Base-by-base conservation (phyloP, 2,113 vertebrate species). In the Bambusicola thoracicus region DNA sequence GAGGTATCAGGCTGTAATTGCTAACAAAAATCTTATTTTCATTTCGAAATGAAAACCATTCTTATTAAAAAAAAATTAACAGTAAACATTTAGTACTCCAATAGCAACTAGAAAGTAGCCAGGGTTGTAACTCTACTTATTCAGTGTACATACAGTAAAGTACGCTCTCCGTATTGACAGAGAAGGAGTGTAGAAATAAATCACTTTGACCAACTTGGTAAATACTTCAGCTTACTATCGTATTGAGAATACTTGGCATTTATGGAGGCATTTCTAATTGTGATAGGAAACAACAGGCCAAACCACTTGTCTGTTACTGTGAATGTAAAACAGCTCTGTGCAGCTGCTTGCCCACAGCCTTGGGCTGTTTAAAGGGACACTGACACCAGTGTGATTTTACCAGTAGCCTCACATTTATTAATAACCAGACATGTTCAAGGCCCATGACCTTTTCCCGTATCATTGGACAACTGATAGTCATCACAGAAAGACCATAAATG, bases 401-500 rank as follows among this genome's bases (percentile, higher is more conserved):
- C 34, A 68, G 36, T 27, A 86, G 46, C 11, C 10, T 65, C 61
- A 66, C 6, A 10, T 8, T 13, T 68, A 32, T 59, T 80, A 82
- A 34, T 29, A 75, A 85, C 51, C 17, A 89, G 38, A 63, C 34
- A 46, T 59, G 74, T 46, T 81, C 22, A 82, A 74, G 34, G 32
- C 6, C 29, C 66, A 40, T 18, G 61, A 78, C 55, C 62, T 43
- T 81, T 78, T 51, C 68, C 65, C 10, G 30, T 20, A 25, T 49
- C 61, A 86, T 24, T 24, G 34, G 11, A 49, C 11, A 94, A 90
- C 69, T 87, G 69, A 66, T 1, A 89, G 30, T 49, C 30, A 77
- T 44, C 82, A 90, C 24, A 95, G 68, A 81, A 94, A 79, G 46
- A 34, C 63, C 41, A 20, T 27, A 90, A 92, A 85, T 73, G n/a